Evolutionary conservation across 1,140 invertebrate species (phyloP), one percentile per base, ranked within the genome.

Genomic region (Melanaphis sacchari): DNA sequence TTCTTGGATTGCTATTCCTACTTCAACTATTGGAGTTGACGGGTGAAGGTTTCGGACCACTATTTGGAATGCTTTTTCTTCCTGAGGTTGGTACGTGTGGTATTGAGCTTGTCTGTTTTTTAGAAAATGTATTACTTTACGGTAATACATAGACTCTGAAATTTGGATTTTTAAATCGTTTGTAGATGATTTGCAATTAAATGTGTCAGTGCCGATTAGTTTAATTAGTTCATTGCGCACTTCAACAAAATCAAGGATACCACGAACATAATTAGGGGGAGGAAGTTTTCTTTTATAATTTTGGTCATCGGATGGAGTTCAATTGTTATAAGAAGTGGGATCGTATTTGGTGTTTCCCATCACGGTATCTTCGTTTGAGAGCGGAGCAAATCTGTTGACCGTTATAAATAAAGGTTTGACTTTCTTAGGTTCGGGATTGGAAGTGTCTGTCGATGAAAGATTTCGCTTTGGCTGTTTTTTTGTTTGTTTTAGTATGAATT

Each of bases 201-300:
- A 76, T 76, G 24, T 76, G 66, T 76, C 66, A 31, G 66, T 76
- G 11, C 31, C 24, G 66, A 76, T 76, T 76, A 76, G 31, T 76
- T 76, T 76, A 76, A 76, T 76, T 76, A 76, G 66, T 76, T 76
- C 66, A 31, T 76, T 76, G 31, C 31, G 66, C 5, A 76, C 31
- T 76, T 76, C 31, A 76, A 76, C 66, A 76, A 76, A 76, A 31
- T 76, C 66, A 8, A 76, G 66, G 66, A 76, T 76, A n/a, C 66
- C 31, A 76, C 31, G 66, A 31, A 76, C 31, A 76, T 76, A 76
- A 76, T 36, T 76, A 36, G 66, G 66, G 66, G 7, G 66, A 1
- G 66, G 66, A 36, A 76, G 66, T 76, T 76, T 76, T 76, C 66
- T 76, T 76, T 76, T 76, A 76, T 76, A 76, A 76, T 36, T 76